Percentiles rank a stretch among this genome's conserved stretches.
phyloP scores from a whole-genome alignment of 2,888 invertebrate genomes.

The Branchellion lobata region DNA sequence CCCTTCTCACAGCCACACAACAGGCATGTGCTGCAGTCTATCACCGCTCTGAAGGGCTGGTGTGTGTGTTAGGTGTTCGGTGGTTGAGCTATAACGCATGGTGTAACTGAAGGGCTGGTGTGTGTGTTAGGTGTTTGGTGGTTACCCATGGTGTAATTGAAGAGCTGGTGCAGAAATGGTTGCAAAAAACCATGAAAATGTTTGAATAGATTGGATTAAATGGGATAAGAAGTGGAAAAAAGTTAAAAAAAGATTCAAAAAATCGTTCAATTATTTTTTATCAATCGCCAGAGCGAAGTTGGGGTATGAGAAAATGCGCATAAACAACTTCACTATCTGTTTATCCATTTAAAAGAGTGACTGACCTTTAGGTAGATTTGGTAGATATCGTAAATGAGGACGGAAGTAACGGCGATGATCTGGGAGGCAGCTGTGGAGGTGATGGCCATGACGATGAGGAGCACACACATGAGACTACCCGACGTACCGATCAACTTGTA shows the following conservation, averaged over 20 bases:
- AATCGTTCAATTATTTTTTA: no score
- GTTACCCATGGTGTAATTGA: constrained; percentile 53
- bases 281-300: no score
- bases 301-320: no score
- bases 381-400: constrained; percentile 61
- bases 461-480: constrained; percentile 58
- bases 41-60: constrained; percentile 58
- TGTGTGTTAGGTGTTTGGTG: background rate
- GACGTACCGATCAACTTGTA: constrained; percentile 58
- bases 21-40: constrained; percentile 60
- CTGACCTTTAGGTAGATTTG: constrained; percentile 55
- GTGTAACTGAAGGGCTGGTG: constrained; percentile 59
- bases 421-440: constrained; percentile 62
- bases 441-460: constrained; percentile 62
- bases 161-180: constrained; percentile 57
- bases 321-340: no score
- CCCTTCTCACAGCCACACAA: constrained; percentile 60
- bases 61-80: background rate
- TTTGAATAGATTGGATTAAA: no score
- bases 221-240: no score
- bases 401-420: constrained; percentile 61
- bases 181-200: background rate
- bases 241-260: no score
- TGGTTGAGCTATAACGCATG: constrained; percentile 1
- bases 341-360: no score